These are phyloP conservation scores for Ginglymostoma cirratum DNA, from an alignment of 2,113 vertebrate species.

Conservation along the genomic window DNA sequence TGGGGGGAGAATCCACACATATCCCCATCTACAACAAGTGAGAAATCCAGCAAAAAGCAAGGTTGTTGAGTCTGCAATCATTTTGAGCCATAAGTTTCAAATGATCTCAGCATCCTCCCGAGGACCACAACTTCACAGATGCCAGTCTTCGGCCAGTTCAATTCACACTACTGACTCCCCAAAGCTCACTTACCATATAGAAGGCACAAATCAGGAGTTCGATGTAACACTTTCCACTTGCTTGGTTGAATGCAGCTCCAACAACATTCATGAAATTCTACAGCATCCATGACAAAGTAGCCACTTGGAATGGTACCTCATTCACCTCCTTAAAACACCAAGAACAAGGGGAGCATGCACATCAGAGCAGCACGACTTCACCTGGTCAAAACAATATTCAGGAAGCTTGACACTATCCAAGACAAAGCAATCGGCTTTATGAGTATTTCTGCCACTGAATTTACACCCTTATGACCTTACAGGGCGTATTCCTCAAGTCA, in stretches of 20 bases:
- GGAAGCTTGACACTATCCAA: background rate
- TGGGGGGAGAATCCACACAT: background rate
- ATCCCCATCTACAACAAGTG: background rate
- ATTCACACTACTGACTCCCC: background rate
- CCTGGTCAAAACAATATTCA: background rate
- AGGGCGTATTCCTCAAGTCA: background rate
- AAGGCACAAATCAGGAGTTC: too few species aligned
- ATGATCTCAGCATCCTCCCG: background rate
- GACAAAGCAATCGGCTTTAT: background rate
- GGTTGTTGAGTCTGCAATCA: background rate
- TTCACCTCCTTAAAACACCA: too few species aligned
- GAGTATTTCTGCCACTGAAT: background rate
- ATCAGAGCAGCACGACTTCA: background rate
- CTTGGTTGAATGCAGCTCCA: too few species aligned
- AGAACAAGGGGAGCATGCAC: too few species aligned
- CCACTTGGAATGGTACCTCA: too few species aligned
- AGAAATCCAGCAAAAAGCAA: background rate
- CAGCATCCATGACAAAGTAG: too few species aligned
- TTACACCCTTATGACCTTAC: background rate
- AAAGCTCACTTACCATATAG: too few species aligned
- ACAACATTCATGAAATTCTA: too few species aligned
- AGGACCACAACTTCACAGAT: background rate
- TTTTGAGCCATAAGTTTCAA: background rate
- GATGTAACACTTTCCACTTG: too few species aligned
- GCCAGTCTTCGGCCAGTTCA: background rate